Percentiles rank a stretch among this genome's conserved stretches.
Conservation (phyloP, 2,113 vertebrate species). For the Macquaria australasica region DNA sequence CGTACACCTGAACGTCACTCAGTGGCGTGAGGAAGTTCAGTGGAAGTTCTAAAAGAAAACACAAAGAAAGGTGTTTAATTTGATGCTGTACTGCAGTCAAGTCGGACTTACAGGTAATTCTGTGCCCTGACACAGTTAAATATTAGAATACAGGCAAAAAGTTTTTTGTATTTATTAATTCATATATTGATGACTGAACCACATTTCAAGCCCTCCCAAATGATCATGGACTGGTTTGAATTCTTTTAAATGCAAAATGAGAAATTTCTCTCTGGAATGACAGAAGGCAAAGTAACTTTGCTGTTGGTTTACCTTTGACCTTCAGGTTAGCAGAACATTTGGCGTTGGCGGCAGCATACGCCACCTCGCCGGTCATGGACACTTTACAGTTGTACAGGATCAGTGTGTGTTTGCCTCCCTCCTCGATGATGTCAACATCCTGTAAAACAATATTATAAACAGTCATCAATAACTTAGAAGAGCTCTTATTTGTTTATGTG, state of each 20-base stretch:
- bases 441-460: constrained; percentile 48
- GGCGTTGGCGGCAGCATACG: constrained; percentile 93
- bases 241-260: too few species aligned
- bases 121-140: background rate
- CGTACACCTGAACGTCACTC: constrained; percentile 93
- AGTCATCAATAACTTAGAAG: background rate
- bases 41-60: constrained; percentile 88
- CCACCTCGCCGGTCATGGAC: constrained; percentile 92
- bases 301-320: constrained; percentile 91
- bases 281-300: too few species aligned
- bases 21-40: constrained; percentile 94
- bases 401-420: constrained; percentile 93
- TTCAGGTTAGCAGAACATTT: constrained; percentile 95
- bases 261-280: background rate
- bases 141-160: background rate
- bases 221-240: background rate
- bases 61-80: background rate
- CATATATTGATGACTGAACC: too few species aligned
- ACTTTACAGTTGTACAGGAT: constrained; percentile 95
- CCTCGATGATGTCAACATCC: constrained; percentile 96
- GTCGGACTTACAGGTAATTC: background rate
- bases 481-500: too few species aligned
- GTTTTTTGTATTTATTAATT: too few species aligned
- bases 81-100: background rate
- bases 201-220: background rate